Base-by-base conservation (phyloP, 1,140 invertebrate species). In the Sitodiplosis mosellana region DNA sequence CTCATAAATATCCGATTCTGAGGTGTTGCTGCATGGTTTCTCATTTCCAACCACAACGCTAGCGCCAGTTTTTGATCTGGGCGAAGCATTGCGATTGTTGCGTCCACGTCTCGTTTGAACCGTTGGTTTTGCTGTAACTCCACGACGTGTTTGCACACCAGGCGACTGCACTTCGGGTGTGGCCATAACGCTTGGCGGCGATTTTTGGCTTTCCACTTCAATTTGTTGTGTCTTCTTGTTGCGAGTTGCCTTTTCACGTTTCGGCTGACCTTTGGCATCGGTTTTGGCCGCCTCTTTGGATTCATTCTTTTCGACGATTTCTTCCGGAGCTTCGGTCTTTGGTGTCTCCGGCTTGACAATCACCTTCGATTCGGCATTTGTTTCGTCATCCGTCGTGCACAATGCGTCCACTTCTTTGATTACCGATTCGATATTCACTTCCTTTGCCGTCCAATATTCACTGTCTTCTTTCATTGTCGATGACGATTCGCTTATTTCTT, bases 361-460 rank as follows among this genome's bases (percentile, higher is more conserved):
- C 14, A 34, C 49, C 58, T 64, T 66, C 18, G 48, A 60, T 14
- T 64, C 63, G 3, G 59, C 53, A 45, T 69, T 70, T 8, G 56
- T 57, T 0, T 68, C 53, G 49, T 72, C 70, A 8, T 61, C 49
- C 2, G 69, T 67, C 2, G 69, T 67, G 63, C 72, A 74, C 0
- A 75, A 52, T 4, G 78, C 77, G 54, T 81, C 79, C 0, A 81
- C 75, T 50, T 80, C 81, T 59, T 83, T 81, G 46, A 85, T 83
- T 14, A 85, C 81, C 22, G 79, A 82, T 52, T 83, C 80, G 48
- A 83, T 81, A 54, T 80, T 81, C 1, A 83, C 71, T 54, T 83
- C 80, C 61, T 83, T 83, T 2, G 77, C 75, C 19, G 77, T 78
- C 80, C 80, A 83, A 55, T 75, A 78, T 57, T 83, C 79, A 56